phyloP scores from a whole-genome alignment of 2,888 invertebrate species.

The Xylophagus ater region DNA sequence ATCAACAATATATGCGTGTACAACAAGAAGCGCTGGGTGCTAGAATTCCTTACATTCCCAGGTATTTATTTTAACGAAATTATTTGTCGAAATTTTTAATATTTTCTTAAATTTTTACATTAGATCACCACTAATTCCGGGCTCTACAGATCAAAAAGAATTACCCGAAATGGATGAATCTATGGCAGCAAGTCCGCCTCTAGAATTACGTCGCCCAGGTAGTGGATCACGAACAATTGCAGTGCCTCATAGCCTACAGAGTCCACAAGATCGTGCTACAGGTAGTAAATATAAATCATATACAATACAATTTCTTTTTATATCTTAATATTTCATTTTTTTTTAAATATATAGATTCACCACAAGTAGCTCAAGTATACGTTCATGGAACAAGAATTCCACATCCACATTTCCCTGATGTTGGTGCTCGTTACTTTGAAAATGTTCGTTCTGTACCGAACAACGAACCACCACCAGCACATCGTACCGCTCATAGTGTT shows the following conservation, averaged over 20 bases:
- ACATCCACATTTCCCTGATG: conserved; percentile 38
- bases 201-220: conserved; percentile 54
- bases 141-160: conserved; percentile 23
- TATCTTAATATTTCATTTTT: conserved; percentile 3
- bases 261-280: conserved; percentile 56
- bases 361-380: conserved; percentile 58
- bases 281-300: conserved; percentile 35
- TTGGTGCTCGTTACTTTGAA: conserved; percentile 45
- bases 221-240: conserved; percentile 48
- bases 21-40: conserved; percentile 37
- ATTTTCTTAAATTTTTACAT: neutral
- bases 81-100: conserved; percentile 1
- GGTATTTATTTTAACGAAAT: conserved; percentile 16
- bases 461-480: conserved; percentile 51
- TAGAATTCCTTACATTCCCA: conserved; percentile 24
- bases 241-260: conserved; percentile 57
- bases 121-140: conserved; percentile 25
- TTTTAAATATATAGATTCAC: conserved; percentile 42
- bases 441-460: conserved; percentile 40
- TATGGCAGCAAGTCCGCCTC: conserved; percentile 56
- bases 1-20: conserved; percentile 43
- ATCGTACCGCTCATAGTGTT: conserved; percentile 34
- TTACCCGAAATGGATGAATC: conserved; percentile 34
- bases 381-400: conserved; percentile 44
- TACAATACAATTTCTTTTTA: neutral